These are phyloP conservation scores for Lophura nycthemera DNA, from an alignment of 2,113 vertebrate genomes.

Conservation along the genomic window DNA sequence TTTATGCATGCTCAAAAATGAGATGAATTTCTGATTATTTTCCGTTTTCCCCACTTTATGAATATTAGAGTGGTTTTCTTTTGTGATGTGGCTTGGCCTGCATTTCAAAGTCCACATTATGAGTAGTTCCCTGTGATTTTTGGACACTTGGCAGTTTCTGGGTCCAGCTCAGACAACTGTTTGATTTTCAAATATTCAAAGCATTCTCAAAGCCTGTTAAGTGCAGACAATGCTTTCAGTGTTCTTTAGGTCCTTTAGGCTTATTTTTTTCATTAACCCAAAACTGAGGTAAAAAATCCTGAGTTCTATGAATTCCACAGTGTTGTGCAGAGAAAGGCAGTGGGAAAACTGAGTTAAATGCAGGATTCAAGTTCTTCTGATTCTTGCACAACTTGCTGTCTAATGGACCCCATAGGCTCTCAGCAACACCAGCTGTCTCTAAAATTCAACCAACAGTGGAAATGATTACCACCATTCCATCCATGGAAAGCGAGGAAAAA, in stretches of 20 bases:
- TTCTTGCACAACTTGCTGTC: not conserved
- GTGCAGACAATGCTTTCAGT: not conserved
- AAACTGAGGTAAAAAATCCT: not conserved
- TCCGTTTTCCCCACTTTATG: not conserved
- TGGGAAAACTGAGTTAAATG: rapidly evolving
- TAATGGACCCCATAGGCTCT: not conserved
- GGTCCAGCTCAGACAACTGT: not conserved
- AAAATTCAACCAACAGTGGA: not conserved
- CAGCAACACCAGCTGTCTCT: not conserved
- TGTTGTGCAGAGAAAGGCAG: not conserved
- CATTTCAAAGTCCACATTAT: not conserved
- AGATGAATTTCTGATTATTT: not conserved
- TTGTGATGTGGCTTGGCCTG: not conserved
- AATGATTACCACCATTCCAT: not conserved
- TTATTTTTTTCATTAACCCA: not conserved
- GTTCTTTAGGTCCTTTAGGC: not conserved
- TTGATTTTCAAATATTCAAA: not conserved
- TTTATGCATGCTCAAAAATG: not conserved
- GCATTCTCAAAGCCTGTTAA: not conserved
- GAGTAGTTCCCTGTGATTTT: not conserved
- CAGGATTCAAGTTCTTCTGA: not conserved
- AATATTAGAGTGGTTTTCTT: not conserved
- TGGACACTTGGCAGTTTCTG: not conserved
- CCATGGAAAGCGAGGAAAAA: not conserved
- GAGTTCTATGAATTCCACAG: not conserved